Percentiles rank a stretch among this genome's conserved stretches.
Conservation (phyloP, 2,888 invertebrate genomes). For the Perithous albicinctus region DNA sequence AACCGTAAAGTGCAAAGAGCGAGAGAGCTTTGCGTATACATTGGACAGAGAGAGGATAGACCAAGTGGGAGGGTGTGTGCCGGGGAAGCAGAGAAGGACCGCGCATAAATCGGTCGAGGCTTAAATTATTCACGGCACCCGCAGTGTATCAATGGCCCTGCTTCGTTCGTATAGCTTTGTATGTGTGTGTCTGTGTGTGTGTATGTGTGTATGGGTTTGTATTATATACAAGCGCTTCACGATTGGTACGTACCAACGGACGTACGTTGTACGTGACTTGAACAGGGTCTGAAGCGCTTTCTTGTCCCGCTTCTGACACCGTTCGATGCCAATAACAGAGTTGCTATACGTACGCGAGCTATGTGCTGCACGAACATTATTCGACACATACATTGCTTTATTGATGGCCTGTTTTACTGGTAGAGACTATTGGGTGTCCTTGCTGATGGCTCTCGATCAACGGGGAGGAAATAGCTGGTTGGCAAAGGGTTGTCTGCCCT, state of each 20-base stretch:
- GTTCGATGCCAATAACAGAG: constrained; percentile 48
- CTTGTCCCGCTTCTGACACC: constrained; percentile 53
- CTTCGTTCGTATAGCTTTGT: constrained; percentile 29
- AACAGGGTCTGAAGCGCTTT: constrained; percentile 52
- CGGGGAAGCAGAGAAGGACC: constrained; percentile 15
- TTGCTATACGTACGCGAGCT: constrained; percentile 6
- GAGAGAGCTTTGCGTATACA: constrained; percentile 34
- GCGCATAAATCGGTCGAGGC: constrained; percentile 62
- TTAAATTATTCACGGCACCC: constrained; percentile 63
- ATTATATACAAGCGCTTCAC: too few species aligned
- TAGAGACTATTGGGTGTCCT: too few species aligned
- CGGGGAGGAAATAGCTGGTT: too few species aligned
- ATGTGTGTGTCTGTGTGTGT: not conserved
- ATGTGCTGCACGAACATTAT: not conserved
- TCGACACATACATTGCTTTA: too few species aligned
- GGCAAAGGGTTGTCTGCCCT: too few species aligned
- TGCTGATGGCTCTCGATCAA: too few species aligned
- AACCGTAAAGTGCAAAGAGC: constrained; percentile 54
- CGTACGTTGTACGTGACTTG: constrained; percentile 53
- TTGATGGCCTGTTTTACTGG: too few species aligned
- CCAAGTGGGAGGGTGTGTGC: not conserved
- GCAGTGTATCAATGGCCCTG: constrained; percentile 59
- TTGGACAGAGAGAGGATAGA: constrained; percentile 4
- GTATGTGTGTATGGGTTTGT: constrained; percentile 14
- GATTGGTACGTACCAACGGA: constrained; percentile 20